Base-by-base conservation (phyloP, 1,140 invertebrate genomes). In the honey bee (Apis mellifera) region DNA sequence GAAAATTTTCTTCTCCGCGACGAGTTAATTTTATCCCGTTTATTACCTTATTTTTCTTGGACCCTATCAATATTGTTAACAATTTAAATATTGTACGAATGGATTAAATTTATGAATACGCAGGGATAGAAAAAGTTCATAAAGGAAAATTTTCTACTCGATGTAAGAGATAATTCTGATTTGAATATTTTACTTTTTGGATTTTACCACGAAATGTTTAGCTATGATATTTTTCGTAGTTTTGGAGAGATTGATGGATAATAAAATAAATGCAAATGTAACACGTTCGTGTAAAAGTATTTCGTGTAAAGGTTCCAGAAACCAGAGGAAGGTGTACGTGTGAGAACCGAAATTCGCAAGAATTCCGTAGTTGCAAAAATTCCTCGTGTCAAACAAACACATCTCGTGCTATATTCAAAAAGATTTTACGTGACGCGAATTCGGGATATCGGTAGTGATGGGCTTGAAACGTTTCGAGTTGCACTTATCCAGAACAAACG, bases 321-420 rank as follows among this genome's bases (percentile, higher is more conserved):
- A 59, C 15, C n/a, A 26, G 19, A 19, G 12, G 52, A 62, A 50
- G 21, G 32, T 77, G 48, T 7, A 23, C 23, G 23, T 21, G 68
- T 62, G 23, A 26, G 23, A 52, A 48, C 21, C 9, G 68, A 72
- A 72, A 72, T 71, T 42, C 60, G 77, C 77, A 42, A 32, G 59
- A 78, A 59, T 69, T 68, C 32, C 65, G 52, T 59, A 55, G 19
- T 69, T 78, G 65, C n/a, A 57, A 55, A 68, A 54, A 71, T 71
- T 48, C 26, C 64, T 62, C 66, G 77, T 62, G 68, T 79, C 57
- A 59, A 69, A 23, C 68, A 62, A 42, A 57, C 57, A 64, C 68
- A 71, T 79, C 42, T 23, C 68, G 68, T 32, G 57, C 48, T 57
- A 71, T 60, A 79, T 72, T 79, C 48, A 60, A 26, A 54, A 79